Evolutionary conservation across 2,113 vertebrate species (phyloP).

Genomic region (Muntiacus muntjak): DNA sequence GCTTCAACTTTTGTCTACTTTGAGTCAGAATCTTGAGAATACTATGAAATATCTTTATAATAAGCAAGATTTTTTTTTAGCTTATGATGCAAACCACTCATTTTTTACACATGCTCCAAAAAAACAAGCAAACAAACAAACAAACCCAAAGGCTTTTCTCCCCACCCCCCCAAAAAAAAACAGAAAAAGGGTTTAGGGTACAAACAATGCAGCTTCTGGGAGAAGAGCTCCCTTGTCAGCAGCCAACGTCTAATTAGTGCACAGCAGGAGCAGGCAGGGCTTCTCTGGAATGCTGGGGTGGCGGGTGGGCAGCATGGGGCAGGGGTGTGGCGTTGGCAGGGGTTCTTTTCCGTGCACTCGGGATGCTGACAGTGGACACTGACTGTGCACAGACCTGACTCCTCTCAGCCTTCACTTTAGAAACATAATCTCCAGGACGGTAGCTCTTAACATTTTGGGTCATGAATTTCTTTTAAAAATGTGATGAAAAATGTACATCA

Average conservation of each 20-base stretch:
- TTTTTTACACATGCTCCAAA: not conserved
- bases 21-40: not conserved
- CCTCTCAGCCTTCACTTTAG: not conserved
- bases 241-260: not conserved
- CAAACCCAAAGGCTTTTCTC: not conserved
- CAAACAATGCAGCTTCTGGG: not conserved
- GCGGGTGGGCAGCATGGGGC: fast-evolving
- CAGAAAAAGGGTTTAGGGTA: not conserved
- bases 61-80: not conserved
- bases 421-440: not conserved
- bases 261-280: not conserved
- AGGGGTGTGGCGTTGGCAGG: fast-evolving
- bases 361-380: not conserved
- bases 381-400: not conserved
- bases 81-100: not conserved
- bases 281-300: not conserved
- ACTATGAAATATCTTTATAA: not conserved
- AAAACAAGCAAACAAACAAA: no score
- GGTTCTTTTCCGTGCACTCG: no score
- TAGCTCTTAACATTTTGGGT: not conserved
- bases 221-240: not conserved
- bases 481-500: not conserved
- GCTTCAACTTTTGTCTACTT: not conserved
- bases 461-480: not conserved
- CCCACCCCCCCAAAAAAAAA: not conserved